Base-by-base conservation (phyloP, 2,888 invertebrate species). In the Eilema caniola region DNA sequence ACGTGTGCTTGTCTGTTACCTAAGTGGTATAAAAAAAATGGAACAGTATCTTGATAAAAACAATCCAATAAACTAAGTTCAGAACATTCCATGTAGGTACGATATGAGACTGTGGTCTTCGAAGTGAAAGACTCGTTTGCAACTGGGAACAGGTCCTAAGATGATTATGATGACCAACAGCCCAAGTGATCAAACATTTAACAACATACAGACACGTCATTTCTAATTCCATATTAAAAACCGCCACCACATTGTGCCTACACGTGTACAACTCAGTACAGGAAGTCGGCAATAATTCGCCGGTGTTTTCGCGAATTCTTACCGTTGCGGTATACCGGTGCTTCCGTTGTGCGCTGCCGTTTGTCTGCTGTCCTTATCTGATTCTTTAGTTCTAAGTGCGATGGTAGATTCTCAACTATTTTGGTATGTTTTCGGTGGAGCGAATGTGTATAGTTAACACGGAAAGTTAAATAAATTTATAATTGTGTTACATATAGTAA, bases 281-380 rank as follows among this genome's bases (percentile, higher is more conserved):
- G 91, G 90, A 92, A 93, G 87, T 77, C 85, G 86, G 89, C 89
- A 91, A 91, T 93, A 93, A 92, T 89, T 92, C 90, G 90, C 85
- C 85, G 87, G 89, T 91, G 91, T 93, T 93, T 92, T 93, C 92
- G 92, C 90, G 90, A 92, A 93, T 94, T 93, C 93, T 93, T 94
- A 89, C 92, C 87, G 84, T 69, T 65, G 70, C 76, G 76, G 73
- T 86, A 79, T 82, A 82, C 81, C 81, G 79, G 66, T 68, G 70
- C 73, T 83, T 79, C 84, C 83, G 81, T 75, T 70, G 61, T 56
- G 41, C 59, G 37, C 28, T 31, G 62, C 57, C 69, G 37, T 72
- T 66, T 72, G 66, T 72, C 63, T 71, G 62, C 68, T 25, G 31
- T 28, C 62, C 69, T 69, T 72, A 72, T 72, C 72, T 72, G 63